Evolutionary conservation across 2,888 invertebrate genomes (phyloP).

Genomic region (Uloborus plumipes): DNA sequence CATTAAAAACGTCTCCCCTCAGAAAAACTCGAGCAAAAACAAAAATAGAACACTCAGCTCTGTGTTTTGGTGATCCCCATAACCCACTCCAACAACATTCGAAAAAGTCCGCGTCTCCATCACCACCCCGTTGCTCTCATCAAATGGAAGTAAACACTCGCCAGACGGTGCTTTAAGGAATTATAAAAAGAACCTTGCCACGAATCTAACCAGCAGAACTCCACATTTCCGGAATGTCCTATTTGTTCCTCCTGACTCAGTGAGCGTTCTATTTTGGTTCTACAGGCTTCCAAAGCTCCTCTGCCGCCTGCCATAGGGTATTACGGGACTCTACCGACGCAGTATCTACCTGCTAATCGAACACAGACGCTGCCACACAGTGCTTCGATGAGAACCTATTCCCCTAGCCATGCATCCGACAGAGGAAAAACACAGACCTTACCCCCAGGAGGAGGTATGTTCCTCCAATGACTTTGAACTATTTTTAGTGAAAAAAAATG

Average conservation of each 20-base stretch:
- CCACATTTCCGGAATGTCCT: slow-evolving; percentile 41
- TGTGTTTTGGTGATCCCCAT: neutral
- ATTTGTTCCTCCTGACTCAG: slow-evolving; percentile 30
- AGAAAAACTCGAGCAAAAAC: no score
- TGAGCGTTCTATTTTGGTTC: slow-evolving; percentile 23
- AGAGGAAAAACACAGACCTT: slow-evolving; percentile 65
- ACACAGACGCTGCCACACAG: slow-evolving; percentile 67
- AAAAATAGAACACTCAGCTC: no score
- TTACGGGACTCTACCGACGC: slow-evolving; percentile 65
- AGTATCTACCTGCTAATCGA: slow-evolving; percentile 62
- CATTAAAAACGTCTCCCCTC: no score
- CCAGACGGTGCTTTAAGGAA: slow-evolving; percentile 9
- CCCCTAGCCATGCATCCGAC: slow-evolving; percentile 62
- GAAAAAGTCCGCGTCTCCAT: neutral
- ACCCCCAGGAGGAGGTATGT: slow-evolving; percentile 65
- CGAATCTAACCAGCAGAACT: neutral
- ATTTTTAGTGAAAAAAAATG: neutral
- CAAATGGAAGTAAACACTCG: neutral
- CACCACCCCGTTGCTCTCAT: slow-evolving; percentile 15
- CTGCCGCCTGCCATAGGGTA: slow-evolving; percentile 62
- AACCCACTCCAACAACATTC: neutral
- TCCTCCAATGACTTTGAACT: neutral
- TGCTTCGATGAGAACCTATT: slow-evolving; percentile 65
- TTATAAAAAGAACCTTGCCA: neutral
- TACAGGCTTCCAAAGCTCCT: slow-evolving; percentile 59